Base-by-base conservation (phyloP, 2,113 vertebrate genomes). In the Ceyx margarethae region DNA sequence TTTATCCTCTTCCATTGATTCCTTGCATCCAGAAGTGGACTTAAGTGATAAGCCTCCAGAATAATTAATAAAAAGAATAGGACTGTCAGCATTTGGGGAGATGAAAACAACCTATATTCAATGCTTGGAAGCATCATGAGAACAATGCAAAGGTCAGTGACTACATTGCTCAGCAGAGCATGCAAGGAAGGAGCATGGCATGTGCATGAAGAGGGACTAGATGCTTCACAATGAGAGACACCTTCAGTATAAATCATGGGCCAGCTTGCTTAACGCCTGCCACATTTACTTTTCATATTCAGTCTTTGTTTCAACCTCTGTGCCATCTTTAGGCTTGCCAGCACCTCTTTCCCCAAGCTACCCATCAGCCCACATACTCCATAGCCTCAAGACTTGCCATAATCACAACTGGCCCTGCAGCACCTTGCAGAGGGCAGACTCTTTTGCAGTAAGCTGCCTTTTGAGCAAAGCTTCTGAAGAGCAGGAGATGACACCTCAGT, bases 81-180 rank as follows among this genome's bases (percentile, higher is more conserved):
- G 60, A 57, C 56, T 80, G 60, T 3, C 18, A 62, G 46, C 23
- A 50, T 56, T 74, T 82, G 26, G 10, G 31, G 43, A 87, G 17
- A 10, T 57, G 43, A 69, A 89, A 94, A 22, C 37, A 89, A 37
- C 35, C 18, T 45, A 56, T 19, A 35, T 54, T 79, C 46, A 66
- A 20, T 45, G 58, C 33, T 85, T 69, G 71, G 48, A 92, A 89
- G 46, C 51, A 87, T 74, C 60, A 64, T 57, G 56, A 95, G 84
- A 60, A 92, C 72, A 85, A 78, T 2, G 1, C 89, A 91, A 95
- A 92, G 61, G 87, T 89, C 94, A 96, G 53, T 82, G 75, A 51
- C 51, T 96, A 95, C 84, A 94, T 87, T 87, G 92, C 71, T 85
- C 95, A 95, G 83, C 87, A 80, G 84, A 93, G 75, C 78, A 77